Evolutionary conservation across 2,797 vertebrate genomes (phyloP), one percentile per base, ranked within the genome.

Genomic region (Diplodus puntazzo): DNA sequence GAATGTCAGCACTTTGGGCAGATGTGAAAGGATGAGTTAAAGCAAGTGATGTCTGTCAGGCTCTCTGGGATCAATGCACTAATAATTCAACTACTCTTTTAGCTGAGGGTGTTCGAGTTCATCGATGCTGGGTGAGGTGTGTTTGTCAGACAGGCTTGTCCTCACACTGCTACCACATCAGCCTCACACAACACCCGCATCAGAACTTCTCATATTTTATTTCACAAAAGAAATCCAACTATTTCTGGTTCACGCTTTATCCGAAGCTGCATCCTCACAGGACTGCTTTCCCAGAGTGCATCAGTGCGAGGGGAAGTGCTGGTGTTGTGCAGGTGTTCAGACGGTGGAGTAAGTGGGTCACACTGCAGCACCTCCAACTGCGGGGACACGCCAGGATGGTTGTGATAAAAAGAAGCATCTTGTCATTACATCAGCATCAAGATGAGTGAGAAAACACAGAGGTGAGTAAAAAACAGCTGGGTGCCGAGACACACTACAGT

Each of bases 341-440:
- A 86, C 30, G 42, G 30, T 64, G 61, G 69, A 79, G 81, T 84
- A 92, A 90, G 66, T 92, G 83, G 87, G 90, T 88, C 87, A 77
- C 53, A 63, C 70, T 75, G 90, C 73, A 55, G 82, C 30, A 42
- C 59, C 68, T 30, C 46, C 1, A 4, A 57, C 60, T 14, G 25
- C 0, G 1, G 11, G 16, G 34, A 7, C 10, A 30, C 14, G 18
- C 48, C 25, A 57, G 46, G 11, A 71, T n/a, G 5, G 45, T 23
- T 79, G 39, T 27, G 23, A 55, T 55, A 6, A 34, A 49, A 63
- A 68, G 14, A 8, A 34, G 34, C 34, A 20, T 42, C 25, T 27
- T 30, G 20, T 23, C 34, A 58, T 46, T 8, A 46, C 46, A 69
- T 74, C 13, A 34, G 4, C 5, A 48, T 69, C 2, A 45, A 1